A percentile compares a stretch with the other conserved stretches of the same genome.
phyloP scores from a whole-genome alignment of 1,140 invertebrate species.

The Eriocheir sinensis region DNA sequence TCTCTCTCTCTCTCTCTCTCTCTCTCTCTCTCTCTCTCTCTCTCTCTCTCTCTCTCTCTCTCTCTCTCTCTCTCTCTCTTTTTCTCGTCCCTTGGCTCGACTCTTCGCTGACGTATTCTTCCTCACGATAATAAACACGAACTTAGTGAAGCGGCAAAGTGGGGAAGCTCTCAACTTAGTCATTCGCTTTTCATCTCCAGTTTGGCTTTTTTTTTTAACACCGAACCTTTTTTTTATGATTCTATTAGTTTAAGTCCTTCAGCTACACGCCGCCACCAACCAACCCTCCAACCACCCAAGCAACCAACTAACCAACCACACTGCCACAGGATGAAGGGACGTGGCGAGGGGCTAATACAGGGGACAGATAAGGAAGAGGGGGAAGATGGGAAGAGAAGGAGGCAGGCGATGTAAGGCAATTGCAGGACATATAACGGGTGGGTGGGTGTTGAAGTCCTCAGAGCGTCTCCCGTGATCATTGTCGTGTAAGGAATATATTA shows the following conservation, averaged over 20 bases:
- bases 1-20: slow-evolving; percentile 36
- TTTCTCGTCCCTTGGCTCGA: too few species aligned
- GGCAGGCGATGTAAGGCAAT: not conserved
- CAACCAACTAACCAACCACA: too few species aligned
- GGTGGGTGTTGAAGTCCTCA: not conserved
- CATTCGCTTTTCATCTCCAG: not conserved
- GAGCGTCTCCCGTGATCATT: not conserved
- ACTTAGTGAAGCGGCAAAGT: not conserved
- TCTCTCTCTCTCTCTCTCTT: slow-evolving; percentile 16
- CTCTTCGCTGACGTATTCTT: not conserved
- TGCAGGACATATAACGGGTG: not conserved
- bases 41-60: slow-evolving; percentile 41
- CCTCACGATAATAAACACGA: not conserved
- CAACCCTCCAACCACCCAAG: too few species aligned
- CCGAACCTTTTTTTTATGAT: too few species aligned
- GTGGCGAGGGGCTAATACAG: too few species aligned
- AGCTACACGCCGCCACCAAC: not conserved
- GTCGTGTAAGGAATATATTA: not conserved
- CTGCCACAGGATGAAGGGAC: too few species aligned
- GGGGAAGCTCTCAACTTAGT: not conserved
- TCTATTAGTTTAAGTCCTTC: not conserved
- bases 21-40: slow-evolving; percentile 27
- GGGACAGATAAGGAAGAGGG: not conserved
- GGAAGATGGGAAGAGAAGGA: not conserved
- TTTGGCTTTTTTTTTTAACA: not conserved